Evolutionary conservation across 64 coral and sea anemone genomes (phyloP).

Genomic region (Anthopleura sola): DNA sequence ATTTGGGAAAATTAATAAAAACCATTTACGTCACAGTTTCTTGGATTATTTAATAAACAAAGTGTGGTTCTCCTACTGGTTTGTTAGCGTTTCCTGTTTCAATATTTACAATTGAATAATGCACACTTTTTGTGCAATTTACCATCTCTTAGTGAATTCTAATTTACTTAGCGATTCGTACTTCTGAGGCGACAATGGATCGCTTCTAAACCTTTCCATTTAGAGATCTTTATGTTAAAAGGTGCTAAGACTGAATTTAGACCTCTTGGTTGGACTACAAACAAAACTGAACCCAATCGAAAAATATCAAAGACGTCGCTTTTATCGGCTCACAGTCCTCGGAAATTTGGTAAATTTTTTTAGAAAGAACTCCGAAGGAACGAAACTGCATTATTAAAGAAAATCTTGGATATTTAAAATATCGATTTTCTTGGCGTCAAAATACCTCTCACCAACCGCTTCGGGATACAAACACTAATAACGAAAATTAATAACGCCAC

Average conservation of each 20-base stretch:
- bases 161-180: conserved; percentile 2
- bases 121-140: not conserved
- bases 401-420: not conserved
- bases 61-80: not conserved
- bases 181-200: not conserved
- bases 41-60: conserved; percentile 10
- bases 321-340: not conserved
- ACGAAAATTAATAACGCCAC: not conserved
- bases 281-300: not conserved
- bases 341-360: not conserved
- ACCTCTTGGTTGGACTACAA: not conserved
- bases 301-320: not conserved
- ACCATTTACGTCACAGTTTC: not conserved
- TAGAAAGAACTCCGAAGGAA: not conserved
- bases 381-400: not conserved
- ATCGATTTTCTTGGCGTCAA: not conserved
- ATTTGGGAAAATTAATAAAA: not conserved
- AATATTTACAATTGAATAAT: conserved; percentile 22
- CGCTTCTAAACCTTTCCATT: too few species aligned
- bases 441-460: not conserved
- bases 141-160: not conserved
- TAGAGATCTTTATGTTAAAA: not conserved
- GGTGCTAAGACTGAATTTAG: too few species aligned
- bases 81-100: conserved; percentile 24
- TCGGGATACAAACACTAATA: not conserved